Evolutionary conservation across 2,888 invertebrate genomes (phyloP).

Genomic region (Plebejus argus): DNA sequence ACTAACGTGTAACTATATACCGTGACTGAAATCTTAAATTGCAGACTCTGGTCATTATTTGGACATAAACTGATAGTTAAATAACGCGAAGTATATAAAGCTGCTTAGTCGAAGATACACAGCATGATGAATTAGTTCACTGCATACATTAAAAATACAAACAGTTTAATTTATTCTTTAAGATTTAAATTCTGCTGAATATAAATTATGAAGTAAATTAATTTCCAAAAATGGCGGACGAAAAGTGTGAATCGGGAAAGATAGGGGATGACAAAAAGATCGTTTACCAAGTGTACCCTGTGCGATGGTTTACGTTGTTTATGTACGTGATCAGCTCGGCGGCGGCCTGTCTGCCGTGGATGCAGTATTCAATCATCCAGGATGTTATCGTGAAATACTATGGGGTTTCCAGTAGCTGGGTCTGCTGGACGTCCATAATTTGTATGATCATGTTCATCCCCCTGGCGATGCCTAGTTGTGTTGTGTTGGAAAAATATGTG

Average conservation of each 20-base stretch:
- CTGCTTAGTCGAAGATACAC: not conserved
- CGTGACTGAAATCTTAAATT: conserved; percentile 19
- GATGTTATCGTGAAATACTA: conserved; percentile 27
- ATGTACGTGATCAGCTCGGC: conserved; percentile 9
- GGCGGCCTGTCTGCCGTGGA: conserved; percentile 16
- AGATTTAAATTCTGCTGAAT: not conserved
- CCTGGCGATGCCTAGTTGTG: conserved; percentile 17
- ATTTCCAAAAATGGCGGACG: not conserved
- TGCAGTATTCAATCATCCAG: conserved; percentile 30
- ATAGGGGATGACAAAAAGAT: not conserved
- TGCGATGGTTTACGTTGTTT: conserved; percentile 8
- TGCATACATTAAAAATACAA: not conserved
- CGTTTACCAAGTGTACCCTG: conserved; percentile 5
- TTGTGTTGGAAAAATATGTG: conserved; percentile 13
- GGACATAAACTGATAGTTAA: conserved; percentile 15
- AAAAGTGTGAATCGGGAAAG: not conserved
- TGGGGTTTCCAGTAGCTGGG: conserved; percentile 48
- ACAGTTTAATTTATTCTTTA: not conserved
- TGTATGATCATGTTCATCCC: conserved; percentile 16
- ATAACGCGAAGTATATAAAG: conserved; percentile 2
- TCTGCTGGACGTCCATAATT: conserved; percentile 36
- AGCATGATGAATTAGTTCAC: conserved; percentile 8
- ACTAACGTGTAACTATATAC: not conserved
- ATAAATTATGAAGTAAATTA: not conserved
- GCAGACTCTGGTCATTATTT: not conserved